Base-by-base conservation (phyloP, 2,888 invertebrate genomes). In the Hirtodrosophila confusa region DNA sequence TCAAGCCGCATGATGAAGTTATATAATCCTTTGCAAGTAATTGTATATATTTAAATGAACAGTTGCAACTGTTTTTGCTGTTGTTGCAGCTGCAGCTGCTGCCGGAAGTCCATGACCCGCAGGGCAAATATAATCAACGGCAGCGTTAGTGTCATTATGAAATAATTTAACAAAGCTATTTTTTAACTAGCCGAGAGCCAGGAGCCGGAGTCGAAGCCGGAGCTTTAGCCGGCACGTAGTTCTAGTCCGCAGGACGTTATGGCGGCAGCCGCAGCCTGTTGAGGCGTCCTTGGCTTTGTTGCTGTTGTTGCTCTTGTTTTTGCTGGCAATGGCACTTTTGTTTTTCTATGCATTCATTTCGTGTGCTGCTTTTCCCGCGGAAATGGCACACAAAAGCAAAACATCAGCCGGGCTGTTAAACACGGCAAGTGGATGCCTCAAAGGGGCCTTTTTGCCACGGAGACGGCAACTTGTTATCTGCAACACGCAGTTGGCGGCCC, bases 131-230 rank as follows among this genome's bases (percentile, higher is more conserved):
- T 82, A 82, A 82, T 82, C 82, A 82, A 82, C 88, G 64, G 55
- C 78, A 67, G 64, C 82, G 78, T 85, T 88, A 85, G 86, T 79
- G 86, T 86, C 82, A 82, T 82, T 88, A 88, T 82, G 88, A 82
- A 88, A 88, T 82, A 82, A 88, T 88, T 86, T 75, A 85, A 82
- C 88, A 82, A 82, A 82, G 88, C 72, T 78, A 70, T 82, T 82
- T 85, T 84, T 87, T 87, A 75, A 71, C 69, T 70, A 44, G 77
- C 65, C 47, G 27, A 40, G 36, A 45, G 43, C 40, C 35, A 8
- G 48, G 2, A 23, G 24, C 4, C 2, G 47, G 3, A 2, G 31
- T 4, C 9, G 44, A n/a, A 43, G 35, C 3, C 3, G 35, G 33
- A 33, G 47, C 10, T 6, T 37, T 4, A 12, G 55, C 33, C 39